Conservation (phyloP, 1,140 invertebrate species). For the Andricus grossulariae region DNA sequence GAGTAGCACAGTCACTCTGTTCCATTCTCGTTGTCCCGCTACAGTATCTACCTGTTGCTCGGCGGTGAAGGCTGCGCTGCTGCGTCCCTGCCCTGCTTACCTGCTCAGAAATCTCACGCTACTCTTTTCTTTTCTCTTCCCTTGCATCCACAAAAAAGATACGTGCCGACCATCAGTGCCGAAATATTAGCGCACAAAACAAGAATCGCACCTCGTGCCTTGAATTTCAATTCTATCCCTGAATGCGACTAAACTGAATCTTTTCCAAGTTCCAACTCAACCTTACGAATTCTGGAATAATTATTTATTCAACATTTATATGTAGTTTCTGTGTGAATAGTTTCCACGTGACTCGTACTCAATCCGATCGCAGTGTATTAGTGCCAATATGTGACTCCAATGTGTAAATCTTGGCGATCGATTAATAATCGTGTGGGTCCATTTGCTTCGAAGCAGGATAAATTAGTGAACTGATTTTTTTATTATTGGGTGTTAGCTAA, state of each 20-base stretch:
- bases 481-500: background rate
- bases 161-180: constrained; percentile 8
- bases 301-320: background rate
- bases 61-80: constrained; percentile 47
- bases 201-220: constrained; percentile 17
- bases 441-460: background rate
- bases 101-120: constrained; percentile 18
- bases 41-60: constrained; percentile 70
- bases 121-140: background rate
- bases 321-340: background rate
- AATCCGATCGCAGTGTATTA: background rate
- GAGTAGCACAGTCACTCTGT: constrained; percentile 54
- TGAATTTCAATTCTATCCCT: background rate
- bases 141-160: background rate
- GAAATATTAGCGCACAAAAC: background rate
- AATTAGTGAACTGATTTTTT: constrained; percentile 8
- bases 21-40: constrained; percentile 39
- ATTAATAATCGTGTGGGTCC: background rate
- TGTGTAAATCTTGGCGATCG: constrained; percentile 18
- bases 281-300: background rate
- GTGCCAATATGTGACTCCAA: constrained; percentile 9
- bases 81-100: constrained; percentile 35
- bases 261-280: background rate
- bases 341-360: constrained; percentile 10
- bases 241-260: background rate